phyloP scores from a whole-genome alignment of 2,113 vertebrate species.

The Atrichornis clamosus region DNA sequence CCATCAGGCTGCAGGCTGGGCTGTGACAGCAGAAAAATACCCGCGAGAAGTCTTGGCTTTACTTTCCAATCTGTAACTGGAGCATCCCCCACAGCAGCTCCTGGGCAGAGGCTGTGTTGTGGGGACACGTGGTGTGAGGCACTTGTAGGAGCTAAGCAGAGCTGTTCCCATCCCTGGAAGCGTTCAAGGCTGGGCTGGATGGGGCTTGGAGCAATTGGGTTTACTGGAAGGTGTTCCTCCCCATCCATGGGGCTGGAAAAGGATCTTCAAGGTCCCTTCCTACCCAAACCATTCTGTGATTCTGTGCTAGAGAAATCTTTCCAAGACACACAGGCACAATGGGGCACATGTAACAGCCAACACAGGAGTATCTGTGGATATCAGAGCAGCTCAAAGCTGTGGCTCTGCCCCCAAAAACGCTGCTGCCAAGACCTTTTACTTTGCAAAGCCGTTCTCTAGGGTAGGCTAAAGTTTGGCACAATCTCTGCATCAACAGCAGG shows the following conservation, averaged over 20 bases:
- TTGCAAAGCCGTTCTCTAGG: fast-evolving
- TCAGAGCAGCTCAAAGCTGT: fast-evolving
- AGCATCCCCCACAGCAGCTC: neutral
- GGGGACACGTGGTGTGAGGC: fast-evolving
- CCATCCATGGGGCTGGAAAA: neutral
- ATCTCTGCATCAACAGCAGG: neutral
- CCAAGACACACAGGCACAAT: fast-evolving
- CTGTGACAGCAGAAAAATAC: neutral
- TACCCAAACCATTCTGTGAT: neutral
- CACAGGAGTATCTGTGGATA: too few relatives aligned
- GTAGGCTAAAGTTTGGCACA: neutral
- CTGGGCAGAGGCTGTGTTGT: fast-evolving
- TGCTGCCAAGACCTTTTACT: neutral
- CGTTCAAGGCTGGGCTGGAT: neutral
- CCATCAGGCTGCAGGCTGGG: neutral
- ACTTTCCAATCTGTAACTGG: neutral
- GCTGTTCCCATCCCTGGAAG: neutral
- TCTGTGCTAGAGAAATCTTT: neutral
- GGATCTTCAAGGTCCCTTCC: neutral
- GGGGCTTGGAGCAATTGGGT: neutral
- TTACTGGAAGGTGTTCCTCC: neutral
- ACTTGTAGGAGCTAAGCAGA: neutral
- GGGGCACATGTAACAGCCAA: neutral
- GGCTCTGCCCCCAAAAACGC: neutral
- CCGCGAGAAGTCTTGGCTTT: neutral